These are phyloP conservation scores for Crotalus viridis DNA, from an alignment of 2,113 vertebrate species.

Conservation along the genomic window DNA sequence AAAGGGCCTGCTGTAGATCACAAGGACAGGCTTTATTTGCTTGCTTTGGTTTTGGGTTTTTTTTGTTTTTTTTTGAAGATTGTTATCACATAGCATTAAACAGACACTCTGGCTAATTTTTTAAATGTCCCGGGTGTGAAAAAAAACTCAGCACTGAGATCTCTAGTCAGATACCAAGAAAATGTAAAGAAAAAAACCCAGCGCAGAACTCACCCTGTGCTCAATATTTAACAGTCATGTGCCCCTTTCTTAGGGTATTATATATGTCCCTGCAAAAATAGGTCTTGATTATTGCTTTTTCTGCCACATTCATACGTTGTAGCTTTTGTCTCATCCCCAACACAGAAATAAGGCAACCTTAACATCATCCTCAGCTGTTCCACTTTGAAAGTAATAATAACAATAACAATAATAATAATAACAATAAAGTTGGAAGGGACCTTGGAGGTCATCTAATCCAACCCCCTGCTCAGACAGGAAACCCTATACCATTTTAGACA, in stretches of 20 bases:
- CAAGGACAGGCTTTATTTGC: neutral
- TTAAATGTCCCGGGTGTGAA: neutral
- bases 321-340: neutral
- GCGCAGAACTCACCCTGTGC: neutral
- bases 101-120: neutral
- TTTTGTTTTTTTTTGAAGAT: neutral
- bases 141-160: neutral
- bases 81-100: neutral
- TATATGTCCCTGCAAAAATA: neutral
- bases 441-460: too few relatives aligned
- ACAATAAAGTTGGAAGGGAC: too few relatives aligned
- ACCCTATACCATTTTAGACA: too few relatives aligned
- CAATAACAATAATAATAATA: too few relatives aligned
- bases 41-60: neutral
- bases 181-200: neutral
- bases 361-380: neutral
- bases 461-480: too few relatives aligned
- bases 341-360: neutral
- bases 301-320: neutral
- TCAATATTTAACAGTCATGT: neutral
- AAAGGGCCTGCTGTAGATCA: neutral
- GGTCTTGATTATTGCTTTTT: neutral
- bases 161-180: neutral
- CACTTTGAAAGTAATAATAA: neutral
- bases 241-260: neutral